Base-by-base conservation (phyloP, 2,888 invertebrate genomes). In the Caradrina kadenii region DNA sequence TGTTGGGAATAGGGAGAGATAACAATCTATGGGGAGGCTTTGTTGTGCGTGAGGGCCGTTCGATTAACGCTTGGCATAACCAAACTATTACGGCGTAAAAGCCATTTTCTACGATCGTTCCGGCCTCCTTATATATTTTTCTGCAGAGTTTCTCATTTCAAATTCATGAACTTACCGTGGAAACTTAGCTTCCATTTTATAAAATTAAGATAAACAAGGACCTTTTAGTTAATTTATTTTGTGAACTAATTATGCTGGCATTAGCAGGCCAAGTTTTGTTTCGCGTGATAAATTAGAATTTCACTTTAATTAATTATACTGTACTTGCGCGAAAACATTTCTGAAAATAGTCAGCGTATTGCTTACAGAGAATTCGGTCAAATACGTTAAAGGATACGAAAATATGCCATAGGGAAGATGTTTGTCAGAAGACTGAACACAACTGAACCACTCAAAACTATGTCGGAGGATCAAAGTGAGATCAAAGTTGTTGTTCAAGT, bases 31-130 rank as follows among this genome's bases (percentile, higher is more conserved):
- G 26, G 39, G 17, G 7, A 21, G 11, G 63, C 31, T 50, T 53
- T 61, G 42, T 63, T 61, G 70, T 62, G 49, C 21, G 49, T 58
- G 19, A 64, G 31, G 50, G 19, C 31, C 22, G 45, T 64, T 75
- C 21, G 35, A 64, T 76, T 69, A 62, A 49, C 26, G 17, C n/a
- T 50, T 45, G 21, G 19, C n/a, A 49, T 60, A 60, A 56, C 35
- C 21, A 53, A 60, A 69, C 56, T 56, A 50, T 22, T 19, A 61
- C 8, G 7, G 17, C 22, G 35, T 49, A 42, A 65, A 69, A 31
- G 19, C 50, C 42, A 55, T 26, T 73, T 49, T 31, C 17, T 19
- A 26, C n/a, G 11, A 60, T 39, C 35, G 35, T 61, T 58, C 15
- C 17, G n/a, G n/a, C n/a, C 15, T 11, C 22, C 21, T 3, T 21